Evolutionary conservation across 2,888 invertebrate genomes (phyloP), one percentile per base, ranked within the genome.

Genomic region (Drosophila subquinaria): DNA sequence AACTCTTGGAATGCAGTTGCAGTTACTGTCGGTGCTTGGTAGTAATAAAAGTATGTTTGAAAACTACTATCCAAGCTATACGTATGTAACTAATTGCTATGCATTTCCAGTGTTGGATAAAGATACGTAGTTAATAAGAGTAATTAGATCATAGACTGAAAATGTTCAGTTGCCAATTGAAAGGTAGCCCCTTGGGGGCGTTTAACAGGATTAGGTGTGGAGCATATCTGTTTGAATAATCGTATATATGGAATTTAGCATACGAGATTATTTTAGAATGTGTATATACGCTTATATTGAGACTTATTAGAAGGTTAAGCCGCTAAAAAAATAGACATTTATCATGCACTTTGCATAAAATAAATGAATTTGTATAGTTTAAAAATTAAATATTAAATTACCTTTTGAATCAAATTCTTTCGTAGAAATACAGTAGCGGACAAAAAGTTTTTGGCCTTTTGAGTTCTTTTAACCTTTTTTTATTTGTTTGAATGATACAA

Each of bases 131-230:
- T 63, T 75, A 78, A 79, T 75, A 61, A 72, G 60, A 63, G 67
- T 69, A 73, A 79, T 80, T 77, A 82, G 80, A 82, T 82, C 74
- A 81, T 80, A 27, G 82, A 56, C 69, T 80, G 47, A 40, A 69
- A 66, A 59, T 60, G 71, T 69, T 63, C 51, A 43, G 40, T 50
- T 35, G 23, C 74, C 60, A 48, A 20, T 63, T 2, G 38, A 57
- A 57, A 53, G 36, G 72, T 38, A 59, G 62, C 52, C 17, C 20
- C 47, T 73, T 55, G 40, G 67, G 62, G 75, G 68, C 73, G 78
- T 73, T 60, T 56, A 63, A n/a, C 50, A 23, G 27, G n/a, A 42
- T 8, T 38, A 61, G 68, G 75, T 72, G 73, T 73, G 67, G 66
- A 35, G 51, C 55, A 36, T 20, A 48, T 23, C 23, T 30, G n/a